Percentiles rank a stretch among this genome's conserved stretches.
Conservation (phyloP, 1,140 invertebrate species). For the Eumaeus atala region DNA sequence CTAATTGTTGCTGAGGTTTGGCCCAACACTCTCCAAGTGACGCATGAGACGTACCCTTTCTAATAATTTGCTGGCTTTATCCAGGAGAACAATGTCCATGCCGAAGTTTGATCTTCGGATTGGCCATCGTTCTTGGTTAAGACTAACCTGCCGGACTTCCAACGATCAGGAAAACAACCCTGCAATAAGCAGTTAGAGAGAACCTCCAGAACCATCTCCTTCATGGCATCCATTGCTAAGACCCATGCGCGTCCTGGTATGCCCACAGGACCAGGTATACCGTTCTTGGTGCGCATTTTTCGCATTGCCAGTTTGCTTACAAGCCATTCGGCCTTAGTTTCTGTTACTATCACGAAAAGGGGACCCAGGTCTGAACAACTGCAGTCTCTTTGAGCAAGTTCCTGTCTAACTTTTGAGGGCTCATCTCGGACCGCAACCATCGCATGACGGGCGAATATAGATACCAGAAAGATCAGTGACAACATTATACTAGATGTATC, state of each 20-base stretch:
- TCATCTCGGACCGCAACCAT: conserved; percentile 11
- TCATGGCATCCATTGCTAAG: background rate
- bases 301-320: background rate
- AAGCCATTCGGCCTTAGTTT: conserved; percentile 36
- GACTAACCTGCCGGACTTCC: background rate
- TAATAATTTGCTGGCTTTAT: background rate
- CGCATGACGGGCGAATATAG: background rate
- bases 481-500: too few species aligned
- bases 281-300: too few species aligned
- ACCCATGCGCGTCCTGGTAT: too few species aligned
- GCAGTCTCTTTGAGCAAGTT: background rate
- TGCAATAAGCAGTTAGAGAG: background rate
- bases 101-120: background rate
- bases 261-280: too few species aligned
- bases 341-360: conserved; percentile 28
- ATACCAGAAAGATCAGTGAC: too few species aligned
- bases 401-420: background rate
- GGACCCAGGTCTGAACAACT: background rate
- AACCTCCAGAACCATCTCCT: background rate
- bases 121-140: background rate
- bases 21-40: too few species aligned
- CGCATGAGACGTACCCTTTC: background rate
- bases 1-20: too few species aligned
- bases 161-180: background rate
- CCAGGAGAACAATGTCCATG: background rate